Evolutionary conservation across 2,888 invertebrate genomes (phyloP).

Genomic region (Operophtera brumata): DNA sequence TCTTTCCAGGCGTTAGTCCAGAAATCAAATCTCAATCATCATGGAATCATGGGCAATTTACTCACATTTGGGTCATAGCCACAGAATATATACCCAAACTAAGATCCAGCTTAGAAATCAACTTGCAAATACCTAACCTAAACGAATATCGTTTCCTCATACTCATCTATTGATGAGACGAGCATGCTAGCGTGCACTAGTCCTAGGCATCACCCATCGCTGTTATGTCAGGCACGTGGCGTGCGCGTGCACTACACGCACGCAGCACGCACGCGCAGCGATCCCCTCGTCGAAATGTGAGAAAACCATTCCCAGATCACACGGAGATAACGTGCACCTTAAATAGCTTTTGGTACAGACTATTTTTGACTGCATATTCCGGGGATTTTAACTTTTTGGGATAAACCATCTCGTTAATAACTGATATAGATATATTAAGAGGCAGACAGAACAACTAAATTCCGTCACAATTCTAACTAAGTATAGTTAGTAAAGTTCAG

Average conservation of each 20-base stretch:
- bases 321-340: constrained; percentile 3
- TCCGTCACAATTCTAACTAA: no score
- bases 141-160: not conserved
- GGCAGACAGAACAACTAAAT: no score
- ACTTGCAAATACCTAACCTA: not conserved
- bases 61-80: no score
- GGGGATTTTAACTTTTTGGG: not conserved
- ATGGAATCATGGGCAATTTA: no score
- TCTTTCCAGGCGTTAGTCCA: no score
- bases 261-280: constrained; percentile 22
- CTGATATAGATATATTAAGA: no score
- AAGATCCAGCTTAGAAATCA: not conserved
- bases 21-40: no score
- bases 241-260: constrained; percentile 48
- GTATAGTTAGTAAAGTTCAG: no score
- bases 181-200: constrained; percentile 15
- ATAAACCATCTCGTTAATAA: not conserved
- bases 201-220: constrained; percentile 25
- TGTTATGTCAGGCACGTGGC: constrained; percentile 49
- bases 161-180: not conserved
- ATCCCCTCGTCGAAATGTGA: constrained; percentile 39
- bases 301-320: constrained; percentile 39
- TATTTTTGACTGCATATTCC: not conserved
- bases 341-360: not conserved
- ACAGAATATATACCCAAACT: not conserved